A percentile compares a stretch with the other conserved stretches of the same genome.
phyloP scores from a whole-genome alignment of 2,797 vertebrate genomes.

The Melopsittacus undulatus region DNA sequence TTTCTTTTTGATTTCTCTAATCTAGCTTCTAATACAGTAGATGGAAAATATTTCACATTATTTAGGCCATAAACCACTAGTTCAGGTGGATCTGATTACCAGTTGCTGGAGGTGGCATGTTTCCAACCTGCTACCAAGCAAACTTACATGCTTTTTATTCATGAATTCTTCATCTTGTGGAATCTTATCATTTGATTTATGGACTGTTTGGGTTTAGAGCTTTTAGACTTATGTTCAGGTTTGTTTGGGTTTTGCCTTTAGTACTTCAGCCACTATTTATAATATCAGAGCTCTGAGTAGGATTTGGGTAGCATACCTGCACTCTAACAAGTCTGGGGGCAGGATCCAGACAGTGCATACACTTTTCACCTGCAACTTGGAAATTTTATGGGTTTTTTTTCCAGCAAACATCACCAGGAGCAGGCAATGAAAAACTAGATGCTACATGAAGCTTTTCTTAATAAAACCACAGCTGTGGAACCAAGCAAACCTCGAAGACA shows the following conservation, averaged over 20 bases:
- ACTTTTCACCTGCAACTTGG: not conserved
- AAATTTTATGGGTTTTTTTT: not conserved
- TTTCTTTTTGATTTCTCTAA: constrained; percentile 39
- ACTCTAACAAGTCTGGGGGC: not conserved
- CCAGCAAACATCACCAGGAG: not conserved
- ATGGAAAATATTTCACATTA: constrained; percentile 35
- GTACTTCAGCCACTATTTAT: constrained; percentile 1
- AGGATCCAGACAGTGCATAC: not conserved
- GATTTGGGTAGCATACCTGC: not conserved
- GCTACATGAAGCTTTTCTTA: not conserved
- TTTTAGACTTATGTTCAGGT: constrained; percentile 18
- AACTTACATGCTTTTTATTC: not conserved
- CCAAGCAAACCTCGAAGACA: constrained; percentile 8
- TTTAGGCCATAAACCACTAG: not conserved
- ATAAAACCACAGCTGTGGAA: constrained; percentile 29
- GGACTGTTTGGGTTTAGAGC: constrained; percentile 23
- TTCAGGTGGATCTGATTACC: constrained; percentile 56
- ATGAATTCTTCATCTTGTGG: constrained; percentile 23
- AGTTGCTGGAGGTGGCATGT: not conserved
- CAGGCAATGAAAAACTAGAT: not conserved
- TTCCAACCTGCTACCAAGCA: constrained; percentile 43
- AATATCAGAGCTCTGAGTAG: not conserved
- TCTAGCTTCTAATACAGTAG: constrained; percentile 17
- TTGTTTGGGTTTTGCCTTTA: constrained; percentile 35
- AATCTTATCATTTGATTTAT: constrained; percentile 61